Percentiles rank a stretch among this genome's conserved stretches.
These are phyloP conservation scores for Chiridota heheva DNA, from an alignment of 35 echinoderm and acorn worm genomes.

Conservation along the genomic window DNA sequence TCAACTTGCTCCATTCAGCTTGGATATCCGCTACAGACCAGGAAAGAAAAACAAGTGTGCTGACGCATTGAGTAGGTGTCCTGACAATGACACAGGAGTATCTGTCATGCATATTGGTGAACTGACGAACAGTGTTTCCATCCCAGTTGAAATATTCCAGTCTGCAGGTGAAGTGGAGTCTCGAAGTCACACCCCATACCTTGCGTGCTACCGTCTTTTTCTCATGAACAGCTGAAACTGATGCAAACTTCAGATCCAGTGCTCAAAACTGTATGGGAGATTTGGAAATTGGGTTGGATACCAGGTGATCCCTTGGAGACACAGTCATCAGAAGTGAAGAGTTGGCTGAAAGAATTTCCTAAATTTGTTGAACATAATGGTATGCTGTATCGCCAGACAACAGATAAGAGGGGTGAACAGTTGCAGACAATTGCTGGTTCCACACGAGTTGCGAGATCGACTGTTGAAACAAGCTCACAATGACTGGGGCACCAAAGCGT, in stretches of 20 bases:
- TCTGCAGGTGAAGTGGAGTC: neutral
- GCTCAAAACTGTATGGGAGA: constrained; percentile 7
- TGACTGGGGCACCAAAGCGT: constrained; percentile 60
- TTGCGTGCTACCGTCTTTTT: constrained; percentile 1
- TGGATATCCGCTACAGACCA: constrained; percentile 8
- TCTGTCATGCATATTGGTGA: neutral
- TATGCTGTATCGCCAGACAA: constrained; percentile 43
- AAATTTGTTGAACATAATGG: constrained; percentile 4
- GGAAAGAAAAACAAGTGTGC: constrained; percentile 22
- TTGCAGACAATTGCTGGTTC: constrained; percentile 56
- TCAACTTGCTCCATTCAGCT: neutral
- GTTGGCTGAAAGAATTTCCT: constrained; percentile 33
- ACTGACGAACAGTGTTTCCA: neutral
- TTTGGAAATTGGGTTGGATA: constrained; percentile 14
- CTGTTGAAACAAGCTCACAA: constrained; percentile 56
- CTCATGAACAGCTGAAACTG: neutral
- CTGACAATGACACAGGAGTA: neutral
- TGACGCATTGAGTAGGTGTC: constrained; percentile 28
- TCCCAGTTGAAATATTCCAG: neutral
- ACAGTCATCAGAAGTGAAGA: neutral
- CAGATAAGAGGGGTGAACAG: too few relatives aligned
- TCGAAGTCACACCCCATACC: neutral
- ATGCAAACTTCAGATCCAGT: constrained; percentile 3
- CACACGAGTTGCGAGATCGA: neutral
- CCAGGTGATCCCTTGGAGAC: neutral